A percentile compares a stretch with the other conserved stretches of the same genome.
phyloP scores from a whole-genome alignment of 1,140 invertebrate genomes.

The Pseudachorutes palmiensis region DNA sequence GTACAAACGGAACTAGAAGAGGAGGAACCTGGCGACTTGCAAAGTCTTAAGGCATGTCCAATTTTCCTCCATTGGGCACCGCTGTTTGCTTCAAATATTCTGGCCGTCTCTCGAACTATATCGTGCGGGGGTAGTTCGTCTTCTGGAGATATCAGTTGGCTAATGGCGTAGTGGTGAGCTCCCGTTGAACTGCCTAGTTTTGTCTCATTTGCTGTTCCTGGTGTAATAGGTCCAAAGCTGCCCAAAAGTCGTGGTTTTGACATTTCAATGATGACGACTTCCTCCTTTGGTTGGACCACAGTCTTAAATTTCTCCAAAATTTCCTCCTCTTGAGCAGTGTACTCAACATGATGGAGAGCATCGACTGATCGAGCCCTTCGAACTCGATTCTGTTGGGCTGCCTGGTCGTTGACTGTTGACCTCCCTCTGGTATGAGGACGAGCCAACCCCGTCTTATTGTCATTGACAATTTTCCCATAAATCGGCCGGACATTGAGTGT shows the following conservation, averaged over 20 bases:
- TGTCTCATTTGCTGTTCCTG: conserved; percentile 1
- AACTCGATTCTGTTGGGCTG: conserved; percentile 53
- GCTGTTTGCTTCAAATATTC: conserved; percentile 35
- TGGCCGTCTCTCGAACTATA: conserved; percentile 37
- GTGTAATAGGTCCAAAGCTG: not conserved
- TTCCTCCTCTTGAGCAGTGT: conserved; percentile 42
- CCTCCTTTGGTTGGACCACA: conserved; percentile 42
- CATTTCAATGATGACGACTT: conserved; percentile 45
- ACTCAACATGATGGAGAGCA: conserved; percentile 49
- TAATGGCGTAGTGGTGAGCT: conserved; percentile 2
- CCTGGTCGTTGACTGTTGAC: conserved; percentile 11
- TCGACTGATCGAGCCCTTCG: conserved; percentile 78
- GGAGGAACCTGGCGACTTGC: conserved; percentile 23
- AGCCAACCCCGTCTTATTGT: not conserved
- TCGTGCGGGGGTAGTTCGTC: conserved; percentile 35
- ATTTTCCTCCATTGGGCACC: conserved; percentile 23
- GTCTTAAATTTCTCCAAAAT: conserved; percentile 35
- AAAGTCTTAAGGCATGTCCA: conserved; percentile 33
- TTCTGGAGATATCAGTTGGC: conserved; percentile 26
- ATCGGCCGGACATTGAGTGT: conserved; percentile 14
- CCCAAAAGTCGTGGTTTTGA: conserved; percentile 36
- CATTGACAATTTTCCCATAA: conserved; percentile 4
- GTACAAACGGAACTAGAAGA: not conserved
- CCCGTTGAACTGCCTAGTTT: too few species aligned
- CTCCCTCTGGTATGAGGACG: conserved; percentile 14